Percentiles rank a stretch among this genome's conserved stretches.
phyloP scores from a whole-genome alignment of 2,113 vertebrate species.

The Alaudala cheleensis region DNA sequence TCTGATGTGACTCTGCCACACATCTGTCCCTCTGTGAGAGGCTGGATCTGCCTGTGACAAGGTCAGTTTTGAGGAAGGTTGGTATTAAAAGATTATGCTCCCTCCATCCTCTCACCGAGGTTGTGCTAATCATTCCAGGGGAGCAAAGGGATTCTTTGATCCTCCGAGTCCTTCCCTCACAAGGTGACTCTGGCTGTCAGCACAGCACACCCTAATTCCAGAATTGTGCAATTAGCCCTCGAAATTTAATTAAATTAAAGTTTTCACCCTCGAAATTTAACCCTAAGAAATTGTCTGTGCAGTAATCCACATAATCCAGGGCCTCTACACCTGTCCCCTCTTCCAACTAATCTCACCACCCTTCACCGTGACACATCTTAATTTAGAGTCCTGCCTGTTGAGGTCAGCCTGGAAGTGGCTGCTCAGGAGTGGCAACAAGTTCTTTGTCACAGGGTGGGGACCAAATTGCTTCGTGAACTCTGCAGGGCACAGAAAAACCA shows the following conservation, averaged over 20 bases:
- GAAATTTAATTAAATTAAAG: too few relatives aligned
- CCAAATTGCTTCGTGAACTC: not conserved
- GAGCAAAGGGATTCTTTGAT: slow-evolving; percentile 44
- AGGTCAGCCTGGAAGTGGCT: not conserved
- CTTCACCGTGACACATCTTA: slow-evolving; percentile 58
- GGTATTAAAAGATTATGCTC: slow-evolving; percentile 69
- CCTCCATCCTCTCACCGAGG: slow-evolving; percentile 28
- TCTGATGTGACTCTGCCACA: not conserved
- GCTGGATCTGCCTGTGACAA: slow-evolving; percentile 26
- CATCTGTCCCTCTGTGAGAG: not conserved
- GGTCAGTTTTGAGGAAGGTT: slow-evolving; percentile 50
- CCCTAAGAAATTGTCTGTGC: slow-evolving; percentile 16
- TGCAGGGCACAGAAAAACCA: not conserved
- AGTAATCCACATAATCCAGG: slow-evolving; percentile 57
- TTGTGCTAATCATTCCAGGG: slow-evolving; percentile 38
- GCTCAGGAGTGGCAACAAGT: not conserved
- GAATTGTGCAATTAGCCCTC: not conserved
- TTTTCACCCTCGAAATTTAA: slow-evolving; percentile 1
- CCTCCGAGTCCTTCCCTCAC: not conserved
- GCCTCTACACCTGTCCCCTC: slow-evolving; percentile 56
- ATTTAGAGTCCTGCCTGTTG: slow-evolving; percentile 6
- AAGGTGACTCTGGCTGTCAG: not conserved
- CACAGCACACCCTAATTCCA: not conserved
- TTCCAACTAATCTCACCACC: slow-evolving; percentile 44
- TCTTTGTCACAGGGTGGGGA: not conserved